Base-by-base conservation (phyloP, 2,797 vertebrate species). In the Alcedo atthis region DNA sequence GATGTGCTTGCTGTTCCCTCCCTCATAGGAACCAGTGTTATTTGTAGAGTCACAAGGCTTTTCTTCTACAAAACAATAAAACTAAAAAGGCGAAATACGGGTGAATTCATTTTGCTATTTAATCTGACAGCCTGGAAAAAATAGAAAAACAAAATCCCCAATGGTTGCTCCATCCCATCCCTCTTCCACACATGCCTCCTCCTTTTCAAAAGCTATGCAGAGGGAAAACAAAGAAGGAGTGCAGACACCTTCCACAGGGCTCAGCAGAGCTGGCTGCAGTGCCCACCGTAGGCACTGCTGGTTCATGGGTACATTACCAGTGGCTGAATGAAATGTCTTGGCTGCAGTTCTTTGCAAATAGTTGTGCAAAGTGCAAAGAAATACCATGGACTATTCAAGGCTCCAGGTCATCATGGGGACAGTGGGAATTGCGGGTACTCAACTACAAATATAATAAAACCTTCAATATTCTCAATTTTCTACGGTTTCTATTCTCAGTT, bases 11-110 rank as follows among this genome's bases (percentile, higher is more conserved):
- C 33, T 87, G 51, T 40, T 61, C 54, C 42, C 48, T 62, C 25
- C 45, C 32, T 35, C 67, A 57, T 15, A 85, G n/a, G 51, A 93
- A 61, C 22, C 26, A 46, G 46, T 3, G 5, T 75, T 75, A 59
- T 78, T 54, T 58, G 53, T 55, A 84, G 10, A 80, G 20, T 33
- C 85, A 64, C 32, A 30, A 46, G 35, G 32, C 15, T 84, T 76
- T 86, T 91, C 45, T 87, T 81, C 63, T 71, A 70, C 13, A 67
- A 77, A 88, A 37, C 33, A 80, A 21, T 76, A 76, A 76, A 81
- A 76, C 18, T 45, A 53, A 67, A 67, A 76, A 42, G 10, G 32
- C 40, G 86, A 86, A 84, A 84, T 49, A 55, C 0, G 0, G 7
- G 32, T 63, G 28, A 92, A 85, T 17, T 85, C 30, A 42, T 93